Evolutionary conservation across 2,888 invertebrate genomes (phyloP), one percentile per base, ranked within the genome.

Genomic region (Hemicrepidius hirtus): DNA sequence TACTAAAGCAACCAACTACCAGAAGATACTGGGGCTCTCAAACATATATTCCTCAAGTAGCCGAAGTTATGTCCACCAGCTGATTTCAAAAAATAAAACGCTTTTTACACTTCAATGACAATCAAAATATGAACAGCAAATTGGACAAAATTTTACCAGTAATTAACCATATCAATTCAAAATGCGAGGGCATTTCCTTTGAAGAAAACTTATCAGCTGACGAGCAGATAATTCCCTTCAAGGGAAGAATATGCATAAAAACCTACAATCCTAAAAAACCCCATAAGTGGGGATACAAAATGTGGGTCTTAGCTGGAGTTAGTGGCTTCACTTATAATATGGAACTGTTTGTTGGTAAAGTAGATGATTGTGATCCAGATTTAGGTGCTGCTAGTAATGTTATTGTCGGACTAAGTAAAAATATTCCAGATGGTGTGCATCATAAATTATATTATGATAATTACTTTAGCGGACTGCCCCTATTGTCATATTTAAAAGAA

Each of bases 401-500:
- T 18, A 78, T 81, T 40, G 76, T 80, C 18, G 55, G 79, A 21
- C 57, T 80, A 12, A 49, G 73, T 46, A 71, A 75, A 63, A 24
- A 46, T 20, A 75, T 81, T 49, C 78, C 78, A 18, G 53, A 69
- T 46, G 60, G 75, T 32, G 41, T 70, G 24, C 71, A 79, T 68
- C 75, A 77, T 63, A 75, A 75, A 60, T 24, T 81, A 3, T 80
- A 75, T 62, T 80, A 74, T 65, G 77, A 81, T 64, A 80, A 81
- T 63, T 80, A 78, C 57, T 81, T 77, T 62, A 75, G 74, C 5
- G 67, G 76, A 10, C 3, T 79, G 18, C 74, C 55, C 18, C 72
- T 81, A 9, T 10, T 50, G 3, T 7, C 20, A 13, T 18, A 35
- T 18, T 5, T 50, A 7, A 18, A 7, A 64, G 7, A 35, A 49